These are phyloP conservation scores for Tautogolabrus adspersus DNA, from an alignment of 2,113 vertebrate genomes.

Conservation along the genomic window DNA sequence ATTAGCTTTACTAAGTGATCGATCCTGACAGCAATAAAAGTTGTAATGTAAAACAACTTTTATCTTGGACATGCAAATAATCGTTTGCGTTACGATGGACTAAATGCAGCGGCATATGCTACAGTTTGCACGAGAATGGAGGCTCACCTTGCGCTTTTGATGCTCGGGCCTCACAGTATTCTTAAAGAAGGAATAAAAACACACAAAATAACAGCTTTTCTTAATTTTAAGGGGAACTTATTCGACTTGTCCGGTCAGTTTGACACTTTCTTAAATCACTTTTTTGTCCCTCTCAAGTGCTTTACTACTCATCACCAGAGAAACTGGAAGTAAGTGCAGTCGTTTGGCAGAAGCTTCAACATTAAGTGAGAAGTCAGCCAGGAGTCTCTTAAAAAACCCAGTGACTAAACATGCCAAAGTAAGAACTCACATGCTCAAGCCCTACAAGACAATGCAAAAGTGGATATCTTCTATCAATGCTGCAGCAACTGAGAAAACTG, in stretches of 20 bases:
- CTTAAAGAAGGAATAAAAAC: slow-evolving; percentile 76
- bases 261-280: slow-evolving; percentile 7
- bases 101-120: slow-evolving; percentile 29
- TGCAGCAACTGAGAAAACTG: slow-evolving; percentile 15
- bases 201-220: slow-evolving; percentile 70
- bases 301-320: neutral
- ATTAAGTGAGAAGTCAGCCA: slow-evolving; percentile 47
- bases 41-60: slow-evolving; percentile 51
- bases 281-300: neutral
- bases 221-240: slow-evolving; percentile 22
- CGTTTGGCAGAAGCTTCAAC: slow-evolving; percentile 37
- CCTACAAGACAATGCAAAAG: neutral
- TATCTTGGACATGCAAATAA: slow-evolving; percentile 63
- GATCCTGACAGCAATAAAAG: slow-evolving; percentile 47
- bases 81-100: slow-evolving; percentile 39
- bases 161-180: slow-evolving; percentile 78
- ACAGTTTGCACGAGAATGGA: slow-evolving; percentile 56
- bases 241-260: slow-evolving; percentile 7
- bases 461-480: neutral
- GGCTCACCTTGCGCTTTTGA: slow-evolving; percentile 81
- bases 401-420: slow-evolving; percentile 35
- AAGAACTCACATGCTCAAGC: slow-evolving; percentile 23
- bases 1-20: neutral
- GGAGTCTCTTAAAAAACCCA: slow-evolving; percentile 34
- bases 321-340: slow-evolving; percentile 16